A percentile compares a stretch with the other conserved stretches of the same genome.
Conservation (phyloP, 23 tunicate species). For the Oikopleura dioica region DNA sequence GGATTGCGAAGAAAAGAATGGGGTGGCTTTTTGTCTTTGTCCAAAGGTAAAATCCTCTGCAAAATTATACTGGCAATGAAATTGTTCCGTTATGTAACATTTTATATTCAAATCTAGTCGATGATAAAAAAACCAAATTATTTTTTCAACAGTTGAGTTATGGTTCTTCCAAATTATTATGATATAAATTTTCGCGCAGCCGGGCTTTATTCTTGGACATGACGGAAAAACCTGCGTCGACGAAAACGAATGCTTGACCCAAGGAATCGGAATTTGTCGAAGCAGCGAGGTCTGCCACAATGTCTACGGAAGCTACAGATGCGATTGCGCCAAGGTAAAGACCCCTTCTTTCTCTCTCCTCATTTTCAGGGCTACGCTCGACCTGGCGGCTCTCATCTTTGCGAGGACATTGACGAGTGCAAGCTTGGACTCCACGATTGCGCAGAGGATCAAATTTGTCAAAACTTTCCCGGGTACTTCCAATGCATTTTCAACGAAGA, state of each 20-base stretch:
- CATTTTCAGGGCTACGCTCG: background rate
- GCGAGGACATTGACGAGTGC: slow-evolving; percentile 10
- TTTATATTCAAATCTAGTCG: background rate
- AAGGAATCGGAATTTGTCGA: background rate
- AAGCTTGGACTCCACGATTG: background rate
- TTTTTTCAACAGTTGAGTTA: no score
- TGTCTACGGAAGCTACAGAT: background rate
- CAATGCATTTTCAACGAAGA: no score
- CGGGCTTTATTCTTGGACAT: background rate
- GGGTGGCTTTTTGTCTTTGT: background rate
- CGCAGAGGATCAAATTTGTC: background rate
- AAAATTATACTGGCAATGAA: background rate
- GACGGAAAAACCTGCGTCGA: background rate
- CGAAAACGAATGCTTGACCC: background rate
- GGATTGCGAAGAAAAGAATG: background rate
- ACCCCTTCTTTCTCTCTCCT: no score
- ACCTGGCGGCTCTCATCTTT: background rate
- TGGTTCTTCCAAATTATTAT: no score
- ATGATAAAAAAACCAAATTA: background rate
- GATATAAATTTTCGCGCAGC: background rate
- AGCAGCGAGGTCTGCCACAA: background rate
- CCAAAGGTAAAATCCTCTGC: no score
- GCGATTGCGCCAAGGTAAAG: slow-evolving; percentile 6
- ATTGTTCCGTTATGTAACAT: background rate
- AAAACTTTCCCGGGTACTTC: background rate